Conservation (phyloP, 1,140 invertebrate species). For the Mycetomoellerius zeteki region DNA sequence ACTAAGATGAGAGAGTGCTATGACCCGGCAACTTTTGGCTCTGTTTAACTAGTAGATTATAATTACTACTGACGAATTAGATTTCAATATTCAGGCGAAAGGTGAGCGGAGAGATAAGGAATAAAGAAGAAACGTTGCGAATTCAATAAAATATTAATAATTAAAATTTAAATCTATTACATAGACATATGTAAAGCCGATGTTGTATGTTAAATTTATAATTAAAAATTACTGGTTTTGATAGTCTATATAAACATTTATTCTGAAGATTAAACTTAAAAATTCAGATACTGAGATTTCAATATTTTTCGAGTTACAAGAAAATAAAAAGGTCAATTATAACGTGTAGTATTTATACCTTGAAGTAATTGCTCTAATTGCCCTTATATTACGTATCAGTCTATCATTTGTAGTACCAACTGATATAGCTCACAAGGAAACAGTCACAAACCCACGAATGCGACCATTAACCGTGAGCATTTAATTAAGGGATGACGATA, state of each 20-base stretch:
- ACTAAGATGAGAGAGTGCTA: neutral
- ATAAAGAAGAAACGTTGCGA: neutral
- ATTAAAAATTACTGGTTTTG: neutral
- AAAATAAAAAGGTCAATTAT: neutral
- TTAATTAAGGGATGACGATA: no score
- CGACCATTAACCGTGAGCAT: no score
- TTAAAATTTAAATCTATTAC: neutral
- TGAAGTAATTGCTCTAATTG: no score
- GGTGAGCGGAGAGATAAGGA: neutral
- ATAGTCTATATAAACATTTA: neutral
- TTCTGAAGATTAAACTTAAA: neutral
- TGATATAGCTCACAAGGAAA: no score
- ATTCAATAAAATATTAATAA: neutral
- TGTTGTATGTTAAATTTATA: neutral
- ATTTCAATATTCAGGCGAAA: neutral
- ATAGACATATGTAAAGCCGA: neutral
- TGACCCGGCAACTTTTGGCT: slow-evolving; percentile 34
- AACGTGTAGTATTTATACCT: neutral
- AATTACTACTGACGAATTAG: slow-evolving; percentile 55
- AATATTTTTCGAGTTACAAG: neutral
- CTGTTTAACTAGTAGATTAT: slow-evolving; percentile 44
- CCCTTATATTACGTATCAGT: no score
- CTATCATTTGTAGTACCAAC: no score
- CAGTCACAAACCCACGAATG: no score
- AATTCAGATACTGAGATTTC: neutral